phyloP scores from a whole-genome alignment of 1,140 invertebrate genomes.

The Neuroterus valhalla region DNA sequence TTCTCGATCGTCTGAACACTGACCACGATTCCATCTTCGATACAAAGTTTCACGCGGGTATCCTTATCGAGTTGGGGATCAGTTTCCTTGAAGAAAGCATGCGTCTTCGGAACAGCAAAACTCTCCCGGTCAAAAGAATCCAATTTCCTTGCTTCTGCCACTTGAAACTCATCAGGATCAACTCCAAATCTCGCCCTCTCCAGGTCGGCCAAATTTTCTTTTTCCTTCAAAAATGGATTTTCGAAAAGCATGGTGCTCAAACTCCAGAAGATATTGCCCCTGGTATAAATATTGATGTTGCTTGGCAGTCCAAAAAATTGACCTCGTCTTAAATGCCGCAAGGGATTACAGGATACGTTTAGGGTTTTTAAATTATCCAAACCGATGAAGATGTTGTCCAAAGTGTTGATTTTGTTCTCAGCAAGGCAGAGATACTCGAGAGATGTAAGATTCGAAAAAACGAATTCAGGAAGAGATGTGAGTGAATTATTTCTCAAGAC shows the following conservation, averaged over 20 bases:
- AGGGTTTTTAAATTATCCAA: constrained; percentile 53
- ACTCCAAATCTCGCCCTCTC: constrained; percentile 37
- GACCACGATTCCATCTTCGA: constrained; percentile 40
- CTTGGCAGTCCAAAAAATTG: constrained; percentile 51
- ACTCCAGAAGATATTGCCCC: constrained; percentile 49
- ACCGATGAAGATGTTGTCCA: constrained; percentile 50
- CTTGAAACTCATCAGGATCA: background rate
- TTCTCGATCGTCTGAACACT: constrained; percentile 44
- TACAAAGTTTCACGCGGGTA: constrained; percentile 49
- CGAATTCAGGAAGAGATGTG: constrained; percentile 47
- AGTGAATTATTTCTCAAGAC: constrained; percentile 53
- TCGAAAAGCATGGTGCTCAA: constrained; percentile 53
- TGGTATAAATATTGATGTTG: constrained; percentile 41
- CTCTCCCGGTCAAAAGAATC: background rate
- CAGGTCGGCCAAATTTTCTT: constrained; percentile 41
- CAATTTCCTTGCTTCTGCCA: background rate
- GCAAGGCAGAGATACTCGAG: constrained; percentile 49
- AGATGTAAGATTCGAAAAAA: constrained; percentile 56
- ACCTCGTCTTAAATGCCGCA: constrained; percentile 48
- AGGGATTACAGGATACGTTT: constrained; percentile 53
- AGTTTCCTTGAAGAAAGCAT: constrained; percentile 1
- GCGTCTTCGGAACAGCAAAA: constrained; percentile 4
- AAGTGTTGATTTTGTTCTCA: constrained; percentile 49
- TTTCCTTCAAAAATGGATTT: constrained; percentile 51
- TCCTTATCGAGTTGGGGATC: constrained; percentile 35